These are phyloP conservation scores for Julus scandinavius DNA, from an alignment of 2,888 invertebrate genomes.

Conservation along the genomic window DNA sequence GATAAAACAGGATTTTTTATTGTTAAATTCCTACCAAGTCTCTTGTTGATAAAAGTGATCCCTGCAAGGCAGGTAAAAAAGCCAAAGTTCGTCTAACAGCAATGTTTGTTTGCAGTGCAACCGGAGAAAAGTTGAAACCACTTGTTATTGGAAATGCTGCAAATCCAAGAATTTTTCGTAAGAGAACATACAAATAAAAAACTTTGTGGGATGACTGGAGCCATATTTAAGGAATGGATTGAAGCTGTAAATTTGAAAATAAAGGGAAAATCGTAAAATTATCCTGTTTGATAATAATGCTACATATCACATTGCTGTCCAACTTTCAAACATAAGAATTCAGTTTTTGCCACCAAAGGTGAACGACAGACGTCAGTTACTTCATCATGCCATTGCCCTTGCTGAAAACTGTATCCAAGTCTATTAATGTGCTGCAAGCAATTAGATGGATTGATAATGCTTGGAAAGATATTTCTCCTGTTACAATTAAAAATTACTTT, in stretches of 20 bases:
- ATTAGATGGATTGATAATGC: neutral
- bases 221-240: neutral
- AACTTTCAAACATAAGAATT: neutral
- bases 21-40: slow-evolving; percentile 10
- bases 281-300: neutral
- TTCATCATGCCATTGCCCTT: neutral
- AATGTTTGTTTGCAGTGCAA: slow-evolving; percentile 31
- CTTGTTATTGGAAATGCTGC: slow-evolving; percentile 1
- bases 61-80: slow-evolving; percentile 27
- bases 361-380: neutral
- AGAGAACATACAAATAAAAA: neutral
- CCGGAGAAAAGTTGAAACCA: slow-evolving; percentile 3
- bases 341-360: neutral
- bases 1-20: slow-evolving; percentile 36
- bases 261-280: neutral
- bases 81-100: slow-evolving; percentile 22
- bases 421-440: neutral
- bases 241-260: neutral
- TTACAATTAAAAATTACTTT: neutral
- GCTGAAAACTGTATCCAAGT: neutral
- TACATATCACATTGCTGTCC: neutral
- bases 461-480: neutral
- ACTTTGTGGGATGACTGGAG: slow-evolving; percentile 14
- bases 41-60: neutral
- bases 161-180: neutral